Base-by-base conservation (phyloP, 2,888 invertebrate genomes). In the Zaprionus lineosus region DNA sequence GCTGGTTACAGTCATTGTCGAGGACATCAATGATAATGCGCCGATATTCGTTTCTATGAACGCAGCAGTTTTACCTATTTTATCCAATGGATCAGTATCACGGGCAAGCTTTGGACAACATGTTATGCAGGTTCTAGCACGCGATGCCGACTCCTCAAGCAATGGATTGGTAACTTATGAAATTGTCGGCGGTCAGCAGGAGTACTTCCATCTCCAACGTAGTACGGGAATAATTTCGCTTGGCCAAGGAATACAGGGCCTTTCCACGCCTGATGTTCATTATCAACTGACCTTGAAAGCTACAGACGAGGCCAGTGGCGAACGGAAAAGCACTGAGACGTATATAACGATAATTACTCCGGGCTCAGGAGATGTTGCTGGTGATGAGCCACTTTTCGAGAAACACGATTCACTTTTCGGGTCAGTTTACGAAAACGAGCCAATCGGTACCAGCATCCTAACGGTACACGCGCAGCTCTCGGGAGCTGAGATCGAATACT, bases 91-190 rank as follows among this genome's bases (percentile, higher is more conserved):
- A 4, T 44, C 60, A 0, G 64, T 70, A 6, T 46, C 48, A 0
- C 89, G 91, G 21, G 92, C 92, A 5, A 92, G 93, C 64, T 92
- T 92, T 58, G 93, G 94, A 6, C 90, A 92, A 52, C 92, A 94
- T 44, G 93, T 97, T 40, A 95, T 95, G 92, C 93, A 93, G 66
- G 93, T 97, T 7, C 91, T 93, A 61, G 98, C 98, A 2, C 92
- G 94, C 47, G 98, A 98, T 90, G 91, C 95, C 39, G 98, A 98
- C 90, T 96, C 96, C 1, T 96, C 96, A 67, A 95, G 96, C 12
- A 98, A 98, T 90, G 98, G 98, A 11, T 90, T 95, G 64, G 97
- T 98, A 14, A 96, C 97, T 1, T 98, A 98, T 88, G 97, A 97
- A 89, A 91, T 97, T 51, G 93, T 95, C 12, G 94, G 93, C 64